Percentiles rank a stretch among this genome's conserved stretches.
Evolutionary conservation across 2,888 invertebrate genomes (phyloP).

Genomic region (Phyllotreta cruciferae): DNA sequence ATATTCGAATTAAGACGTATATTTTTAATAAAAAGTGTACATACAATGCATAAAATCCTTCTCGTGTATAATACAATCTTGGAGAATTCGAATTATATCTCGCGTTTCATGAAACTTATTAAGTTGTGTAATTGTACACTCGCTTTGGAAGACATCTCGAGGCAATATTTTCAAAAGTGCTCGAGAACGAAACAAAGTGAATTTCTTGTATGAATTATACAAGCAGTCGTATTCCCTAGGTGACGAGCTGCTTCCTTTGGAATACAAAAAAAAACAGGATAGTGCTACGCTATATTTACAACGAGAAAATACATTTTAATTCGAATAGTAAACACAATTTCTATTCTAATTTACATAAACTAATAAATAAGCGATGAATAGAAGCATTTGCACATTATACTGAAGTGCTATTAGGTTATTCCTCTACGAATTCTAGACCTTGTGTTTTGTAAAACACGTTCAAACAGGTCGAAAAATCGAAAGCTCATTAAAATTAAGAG

Average conservation of each 20-base stretch:
- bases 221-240: no score
- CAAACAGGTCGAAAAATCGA: background rate
- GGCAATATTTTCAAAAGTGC: no score
- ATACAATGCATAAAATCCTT: background rate
- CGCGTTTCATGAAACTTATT: no score
- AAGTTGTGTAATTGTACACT: no score
- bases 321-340: constrained; percentile 3
- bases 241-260: no score
- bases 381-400: constrained; percentile 11
- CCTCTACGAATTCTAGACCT: constrained; percentile 3
- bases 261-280: no score
- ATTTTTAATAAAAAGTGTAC: background rate
- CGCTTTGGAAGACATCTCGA: no score
- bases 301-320: constrained; percentile 8
- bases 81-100: no score
- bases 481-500: constrained; percentile 10
- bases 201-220: no score
- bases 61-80: background rate
- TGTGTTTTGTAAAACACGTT: constrained; percentile 13
- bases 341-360: constrained; percentile 11
- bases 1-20: constrained; percentile 16
- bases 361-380: constrained; percentile 17
- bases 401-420: constrained; percentile 8
- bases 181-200: no score
- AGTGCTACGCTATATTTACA: no score